phyloP scores from a whole-genome alignment of 2,888 invertebrate species.

The Eilema caniola region DNA sequence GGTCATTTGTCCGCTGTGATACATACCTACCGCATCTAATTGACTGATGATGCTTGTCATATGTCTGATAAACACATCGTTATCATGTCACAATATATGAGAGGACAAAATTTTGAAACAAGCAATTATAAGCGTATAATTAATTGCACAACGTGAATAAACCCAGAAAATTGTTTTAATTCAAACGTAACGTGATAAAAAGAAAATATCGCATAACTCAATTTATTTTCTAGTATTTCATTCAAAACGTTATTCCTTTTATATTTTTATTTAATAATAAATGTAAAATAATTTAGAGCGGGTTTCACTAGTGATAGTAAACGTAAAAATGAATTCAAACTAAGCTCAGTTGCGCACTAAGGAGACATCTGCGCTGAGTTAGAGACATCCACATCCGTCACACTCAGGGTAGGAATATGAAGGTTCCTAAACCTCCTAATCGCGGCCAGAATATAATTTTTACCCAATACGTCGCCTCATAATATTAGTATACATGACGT shows the following conservation, averaged over 20 bases:
- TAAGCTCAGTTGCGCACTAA: background rate
- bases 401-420: too few relatives aligned
- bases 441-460: too few relatives aligned
- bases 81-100: conserved; percentile 14
- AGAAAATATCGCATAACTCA: conserved; percentile 35
- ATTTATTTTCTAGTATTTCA: conserved; percentile 26
- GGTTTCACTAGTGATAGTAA: background rate
- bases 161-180: conserved; percentile 50
- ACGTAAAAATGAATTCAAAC: background rate
- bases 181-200: conserved; percentile 50
- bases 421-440: too few relatives aligned
- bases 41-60: conserved; percentile 11
- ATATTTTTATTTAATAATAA: background rate
- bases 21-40: conserved; percentile 5
- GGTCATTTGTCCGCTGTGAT: background rate
- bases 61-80: conserved; percentile 16
- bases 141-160: conserved; percentile 41
- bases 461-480: too few relatives aligned
- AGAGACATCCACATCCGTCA: too few relatives aligned
- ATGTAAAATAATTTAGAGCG: background rate
- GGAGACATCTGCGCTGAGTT: too few relatives aligned
- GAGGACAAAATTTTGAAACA: conserved; percentile 22
- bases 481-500: too few relatives aligned
- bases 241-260: background rate
- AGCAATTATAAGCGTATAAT: conserved; percentile 36